Conservation (phyloP, 2,797 vertebrate genomes). For the Mallotus villosus region DNA sequence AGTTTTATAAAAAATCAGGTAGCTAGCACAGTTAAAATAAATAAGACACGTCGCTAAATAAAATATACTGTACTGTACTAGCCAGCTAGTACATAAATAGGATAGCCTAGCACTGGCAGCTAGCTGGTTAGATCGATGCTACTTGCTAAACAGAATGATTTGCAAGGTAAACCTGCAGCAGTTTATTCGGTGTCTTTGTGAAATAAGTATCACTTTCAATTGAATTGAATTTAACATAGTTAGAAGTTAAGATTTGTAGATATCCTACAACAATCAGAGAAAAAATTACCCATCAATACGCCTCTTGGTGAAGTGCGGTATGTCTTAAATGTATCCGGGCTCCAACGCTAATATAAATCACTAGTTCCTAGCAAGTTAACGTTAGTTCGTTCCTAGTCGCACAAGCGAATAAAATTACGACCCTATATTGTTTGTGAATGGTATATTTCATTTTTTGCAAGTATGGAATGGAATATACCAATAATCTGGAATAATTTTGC, state of each 20-base stretch:
- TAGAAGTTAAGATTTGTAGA: not conserved
- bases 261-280: not conserved
- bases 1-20: no score
- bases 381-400: not conserved
- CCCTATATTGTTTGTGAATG: not conserved
- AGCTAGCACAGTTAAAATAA: no score
- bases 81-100: no score
- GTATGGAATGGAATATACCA: not conserved
- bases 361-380: not conserved
- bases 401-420: no score
- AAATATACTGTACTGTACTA: no score
- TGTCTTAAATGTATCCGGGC: not conserved
- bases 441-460: not conserved
- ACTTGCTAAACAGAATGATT: not conserved
- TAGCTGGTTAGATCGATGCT: not conserved
- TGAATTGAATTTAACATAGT: not conserved
- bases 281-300: not conserved
- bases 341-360: not conserved
- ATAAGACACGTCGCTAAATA: no score
- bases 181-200: no score
- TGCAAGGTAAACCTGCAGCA: not conserved
- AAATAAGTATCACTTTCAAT: no score
- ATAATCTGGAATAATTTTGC: no score
- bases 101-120: not conserved
- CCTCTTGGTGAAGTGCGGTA: not conserved